Base-by-base conservation (phyloP, 1,140 invertebrate genomes). In the Parapsyche elsis region DNA sequence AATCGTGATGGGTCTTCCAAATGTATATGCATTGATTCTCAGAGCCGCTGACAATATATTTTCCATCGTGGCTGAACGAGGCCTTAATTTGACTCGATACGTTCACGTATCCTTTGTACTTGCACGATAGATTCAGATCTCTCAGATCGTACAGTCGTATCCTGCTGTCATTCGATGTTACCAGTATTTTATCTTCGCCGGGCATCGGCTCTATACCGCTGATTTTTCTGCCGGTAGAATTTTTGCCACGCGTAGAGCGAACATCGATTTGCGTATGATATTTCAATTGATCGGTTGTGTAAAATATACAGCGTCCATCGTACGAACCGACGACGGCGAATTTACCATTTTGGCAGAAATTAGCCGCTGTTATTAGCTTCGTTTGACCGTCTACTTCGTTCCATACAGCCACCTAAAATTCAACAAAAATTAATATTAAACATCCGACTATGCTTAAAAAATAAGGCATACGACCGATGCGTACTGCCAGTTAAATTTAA, bases 211-310 rank as follows among this genome's bases (percentile, higher is more conserved):
- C 98, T 84, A 99, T 98, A 0, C 98, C 98, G 85, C 96, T 98
- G 12, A 99, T 98, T 87, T 99, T 99, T 12, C 96, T 88, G 0
- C 97, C 97, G 38, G 94, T 95, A 0, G 96, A 94, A 89, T 99
- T 99, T 85, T 98, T 97, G 0, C 98, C 97, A 46, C 97, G 89
- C 0, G 97, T 96, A 7, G 97, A 99, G 26, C 97, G 91, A 0
- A 99, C 97, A 87, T 99, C 94, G 81, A 99, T 98, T 86, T 98
- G 96, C 0, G 98, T 99, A 87, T 99, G 97, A 88, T 99, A 99
- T 85, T 99, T 99, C 0, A 99, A 89, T 86, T 99, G 97, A 91
- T 99, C 98, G 9, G 97, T 99, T 30, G 93, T 98, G 88, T 99
- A 99, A 90, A 99, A 99, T 84, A 99, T 97, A 87, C 98, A 99